phyloP scores from a whole-genome alignment of 2,113 vertebrate species.

The Pogona vitticeps region DNA sequence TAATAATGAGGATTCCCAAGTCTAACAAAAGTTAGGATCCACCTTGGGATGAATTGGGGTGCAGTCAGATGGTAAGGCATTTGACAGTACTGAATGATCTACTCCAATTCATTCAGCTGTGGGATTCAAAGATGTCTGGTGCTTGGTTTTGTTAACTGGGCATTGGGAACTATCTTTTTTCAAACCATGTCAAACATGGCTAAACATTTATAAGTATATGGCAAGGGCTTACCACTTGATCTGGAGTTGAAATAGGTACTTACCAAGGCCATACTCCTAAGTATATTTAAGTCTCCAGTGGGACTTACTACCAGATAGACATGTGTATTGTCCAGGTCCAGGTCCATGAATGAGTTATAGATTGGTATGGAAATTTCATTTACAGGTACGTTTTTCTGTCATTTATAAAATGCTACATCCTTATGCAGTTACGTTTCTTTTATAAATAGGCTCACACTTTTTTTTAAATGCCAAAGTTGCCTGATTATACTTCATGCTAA shows the following conservation, averaged over 20 bases:
- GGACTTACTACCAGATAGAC: neutral
- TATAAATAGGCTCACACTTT: neutral
- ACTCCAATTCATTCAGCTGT: neutral
- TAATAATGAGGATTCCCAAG: neutral
- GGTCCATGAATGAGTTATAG: neutral
- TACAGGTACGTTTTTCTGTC: neutral
- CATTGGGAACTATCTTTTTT: neutral
- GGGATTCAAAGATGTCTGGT: neutral
- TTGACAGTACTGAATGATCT: no score
- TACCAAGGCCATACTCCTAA: no score
- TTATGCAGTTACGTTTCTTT: neutral
- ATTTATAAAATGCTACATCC: neutral
- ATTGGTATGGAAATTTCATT: accelerated
- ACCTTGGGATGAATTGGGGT: neutral
- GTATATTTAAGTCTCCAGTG: no score
- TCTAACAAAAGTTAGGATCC: neutral
- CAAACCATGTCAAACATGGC: no score
- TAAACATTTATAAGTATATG: no score
- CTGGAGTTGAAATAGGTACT: no score
- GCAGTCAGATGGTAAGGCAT: no score
- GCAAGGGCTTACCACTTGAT: no score
- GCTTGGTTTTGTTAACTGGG: neutral
- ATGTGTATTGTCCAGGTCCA: accelerated
- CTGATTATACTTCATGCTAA: neutral
- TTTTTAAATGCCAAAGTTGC: neutral